Base-by-base conservation (phyloP, 2,888 invertebrate genomes). In the Sminthurinus aureus region DNA sequence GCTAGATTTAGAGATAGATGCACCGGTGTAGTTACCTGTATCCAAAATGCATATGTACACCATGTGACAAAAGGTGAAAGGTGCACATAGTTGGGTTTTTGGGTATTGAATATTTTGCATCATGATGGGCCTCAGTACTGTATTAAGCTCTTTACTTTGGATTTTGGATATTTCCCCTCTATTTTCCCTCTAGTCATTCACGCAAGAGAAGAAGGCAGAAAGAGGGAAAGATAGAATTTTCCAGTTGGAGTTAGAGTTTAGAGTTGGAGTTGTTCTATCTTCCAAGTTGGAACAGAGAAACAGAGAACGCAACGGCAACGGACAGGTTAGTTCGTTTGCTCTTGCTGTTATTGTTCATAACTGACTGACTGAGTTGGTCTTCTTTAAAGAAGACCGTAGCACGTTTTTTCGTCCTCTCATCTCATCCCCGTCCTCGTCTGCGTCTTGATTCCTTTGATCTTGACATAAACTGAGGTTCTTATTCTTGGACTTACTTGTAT, bases 61-160 rank as follows among this genome's bases (percentile, higher is more conserved):
- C 13, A 15, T 69, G 69, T 50, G 75, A 75, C 74, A 58, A 81
- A 38, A 73, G 74, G 74, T 51, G 73, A 81, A 81, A 73, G 73
- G 80, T 79, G 69, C 26, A 50, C 74, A 51, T 18, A 58, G 52
- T n/a, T 74, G 79, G 69, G n/a, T 69, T 79, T 69, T 79, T 69
- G 74, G 64, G 76, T 75, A 82, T 76, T 75, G 67, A 76, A 24
- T 24, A 77, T 82, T 82, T 77, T 82, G 76, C 76, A 71, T 82
- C 75, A 38, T 38, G 38, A 38, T 38, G 38, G 6, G n/a, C n/a
- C n/a, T n/a, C n/a, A n/a, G n/a, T n/a, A n/a, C n/a, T n/a, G 38
- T 38, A 38, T 38, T 38, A 6, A 6, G 81, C 66, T n/a, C 58
- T 81, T 58, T 73, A 24, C 1, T 58, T 2, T 58, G 58, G 58